A percentile compares a stretch with the other conserved stretches of the same genome.
These are phyloP conservation scores for Standfussiana lucernea DNA, from an alignment of 2,888 invertebrate genomes.

Conservation along the genomic window DNA sequence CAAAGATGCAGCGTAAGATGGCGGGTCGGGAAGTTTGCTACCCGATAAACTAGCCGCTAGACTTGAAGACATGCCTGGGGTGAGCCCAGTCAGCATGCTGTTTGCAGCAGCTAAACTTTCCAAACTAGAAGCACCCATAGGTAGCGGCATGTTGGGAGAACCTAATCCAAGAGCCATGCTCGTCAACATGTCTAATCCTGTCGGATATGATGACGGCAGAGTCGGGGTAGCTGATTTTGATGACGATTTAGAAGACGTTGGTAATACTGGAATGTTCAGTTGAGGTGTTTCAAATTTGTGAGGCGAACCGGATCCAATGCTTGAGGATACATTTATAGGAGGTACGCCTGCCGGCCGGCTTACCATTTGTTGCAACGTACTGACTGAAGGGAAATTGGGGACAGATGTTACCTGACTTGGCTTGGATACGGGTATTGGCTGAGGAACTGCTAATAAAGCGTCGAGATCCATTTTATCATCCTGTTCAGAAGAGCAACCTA, in stretches of 20 bases:
- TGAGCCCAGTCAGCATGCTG: conserved; percentile 86
- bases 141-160: conserved; percentile 84
- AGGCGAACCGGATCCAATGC: conserved; percentile 87
- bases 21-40: conserved; percentile 86
- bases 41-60: conserved; percentile 85
- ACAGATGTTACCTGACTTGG: conserved; percentile 81
- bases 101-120: conserved; percentile 89
- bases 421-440: conserved; percentile 87
- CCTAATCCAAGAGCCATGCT: conserved; percentile 89
- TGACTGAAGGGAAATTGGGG: conserved; percentile 88
- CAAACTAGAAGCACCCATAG: conserved; percentile 84
- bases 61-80: conserved; percentile 84
- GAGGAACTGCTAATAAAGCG: conserved; percentile 91
- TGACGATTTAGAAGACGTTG: conserved; percentile 91
- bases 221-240: conserved; percentile 90
- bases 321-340: conserved; percentile 87
- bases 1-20: conserved; percentile 87
- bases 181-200: conserved; percentile 88
- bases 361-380: conserved; percentile 89
- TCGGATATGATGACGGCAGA: conserved; percentile 87
- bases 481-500: conserved; percentile 92
- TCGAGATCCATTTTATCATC: conserved; percentile 92
- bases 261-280: conserved; percentile 91
- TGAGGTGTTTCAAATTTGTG: conserved; percentile 91
- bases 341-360: conserved; percentile 88